Conservation (phyloP, 2,888 invertebrate genomes). For the Diabrotica balteata region DNA sequence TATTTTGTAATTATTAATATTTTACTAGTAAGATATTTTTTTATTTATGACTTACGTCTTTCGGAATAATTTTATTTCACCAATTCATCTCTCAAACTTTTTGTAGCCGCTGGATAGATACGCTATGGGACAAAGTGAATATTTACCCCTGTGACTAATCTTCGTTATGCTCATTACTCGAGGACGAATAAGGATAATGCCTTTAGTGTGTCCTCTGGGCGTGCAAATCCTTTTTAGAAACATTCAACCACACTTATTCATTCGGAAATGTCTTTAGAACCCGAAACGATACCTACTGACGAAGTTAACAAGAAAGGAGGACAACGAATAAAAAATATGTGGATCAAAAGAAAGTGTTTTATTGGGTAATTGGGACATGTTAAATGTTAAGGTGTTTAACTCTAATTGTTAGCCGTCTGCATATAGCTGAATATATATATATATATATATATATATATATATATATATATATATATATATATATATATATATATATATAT, state of each 20-base stretch:
- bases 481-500: no score
- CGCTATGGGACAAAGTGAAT: conserved; percentile 26
- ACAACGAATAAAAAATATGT: neutral
- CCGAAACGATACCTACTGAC: conserved; percentile 4
- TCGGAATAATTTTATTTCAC: no score
- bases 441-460: no score
- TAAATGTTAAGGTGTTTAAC: no score
- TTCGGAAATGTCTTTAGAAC: conserved; percentile 16
- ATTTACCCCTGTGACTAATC: conserved; percentile 42
- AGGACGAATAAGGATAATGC: conserved; percentile 30
- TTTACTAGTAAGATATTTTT: no score
- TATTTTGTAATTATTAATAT: no score
- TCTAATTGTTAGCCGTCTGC: no score
- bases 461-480: no score
- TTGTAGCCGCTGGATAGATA: conserved; percentile 34
- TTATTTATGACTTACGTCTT: no score
- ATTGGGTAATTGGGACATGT: no score
- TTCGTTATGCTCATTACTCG: conserved; percentile 42
- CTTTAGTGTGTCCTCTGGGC: conserved; percentile 24
- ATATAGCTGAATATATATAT: no score
- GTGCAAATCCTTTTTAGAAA: conserved; percentile 26
- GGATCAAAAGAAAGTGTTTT: no score
- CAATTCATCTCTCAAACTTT: conserved; percentile 16
- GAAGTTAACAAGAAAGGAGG: conserved; percentile 6
- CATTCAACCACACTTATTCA: conserved; percentile 19